These are phyloP conservation scores for Digitonthophagus gazella DNA, from an alignment of 2,888 invertebrate species.

Conservation along the genomic window DNA sequence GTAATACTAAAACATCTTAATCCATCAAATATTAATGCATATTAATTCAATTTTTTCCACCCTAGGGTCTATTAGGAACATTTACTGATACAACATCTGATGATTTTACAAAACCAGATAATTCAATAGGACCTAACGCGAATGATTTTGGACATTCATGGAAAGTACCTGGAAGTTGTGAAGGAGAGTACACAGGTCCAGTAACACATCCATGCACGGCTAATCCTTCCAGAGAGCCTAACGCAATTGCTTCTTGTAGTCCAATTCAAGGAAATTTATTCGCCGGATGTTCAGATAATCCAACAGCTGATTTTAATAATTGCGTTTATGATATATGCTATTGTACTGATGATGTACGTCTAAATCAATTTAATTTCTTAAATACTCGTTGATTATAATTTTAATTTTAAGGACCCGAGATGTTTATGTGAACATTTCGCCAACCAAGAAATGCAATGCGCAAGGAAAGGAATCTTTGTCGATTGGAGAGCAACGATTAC, in stretches of 20 bases:
- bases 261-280: too few relatives aligned
- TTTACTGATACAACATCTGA: conserved; percentile 9
- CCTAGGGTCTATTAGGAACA: conserved; percentile 11
- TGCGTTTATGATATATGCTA: conserved; percentile 16
- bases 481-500: conserved; percentile 10
- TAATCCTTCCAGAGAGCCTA: background rate
- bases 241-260: conserved; percentile 6
- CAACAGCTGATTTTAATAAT: conserved; percentile 1
- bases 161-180: conserved; percentile 13
- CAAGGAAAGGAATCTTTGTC: background rate
- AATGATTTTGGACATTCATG: conserved; percentile 16
- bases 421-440: conserved; percentile 12
- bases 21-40: too few relatives aligned
- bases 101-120: conserved; percentile 18
- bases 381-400: background rate
- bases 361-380: background rate
- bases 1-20: too few relatives aligned
- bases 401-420: conserved; percentile 45
- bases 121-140: conserved; percentile 1
- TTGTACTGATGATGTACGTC: conserved; percentile 11
- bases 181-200: background rate
- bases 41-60: too few relatives aligned
- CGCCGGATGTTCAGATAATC: background rate
- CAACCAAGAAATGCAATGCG: background rate
- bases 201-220: conserved; percentile 12